These are phyloP conservation scores for Eospalax fontanierii DNA, from an alignment of 2,797 vertebrate species.

Conservation along the genomic window DNA sequence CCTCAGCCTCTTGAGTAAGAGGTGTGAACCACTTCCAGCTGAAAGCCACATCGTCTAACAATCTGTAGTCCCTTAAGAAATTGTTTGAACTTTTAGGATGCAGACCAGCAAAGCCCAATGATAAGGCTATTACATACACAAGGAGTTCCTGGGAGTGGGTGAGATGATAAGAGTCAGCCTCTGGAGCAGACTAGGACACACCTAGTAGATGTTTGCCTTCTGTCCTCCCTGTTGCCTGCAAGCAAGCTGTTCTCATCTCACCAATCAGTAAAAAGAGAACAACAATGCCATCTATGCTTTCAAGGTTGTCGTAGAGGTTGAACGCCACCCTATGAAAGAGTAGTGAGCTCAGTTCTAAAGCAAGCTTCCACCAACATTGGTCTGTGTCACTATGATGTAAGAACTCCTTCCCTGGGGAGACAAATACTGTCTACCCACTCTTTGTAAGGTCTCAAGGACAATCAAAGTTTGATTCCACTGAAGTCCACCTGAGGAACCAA, in stretches of 20 bases:
- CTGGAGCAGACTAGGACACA: not conserved
- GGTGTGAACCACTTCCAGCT: not conserved
- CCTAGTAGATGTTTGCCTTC: not conserved
- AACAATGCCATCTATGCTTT: not conserved
- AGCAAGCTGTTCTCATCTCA: not conserved
- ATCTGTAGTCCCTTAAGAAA: not conserved
- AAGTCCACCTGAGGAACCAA: not conserved
- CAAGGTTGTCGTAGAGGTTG: not conserved
- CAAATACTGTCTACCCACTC: not conserved
- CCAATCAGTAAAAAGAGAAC: not conserved
- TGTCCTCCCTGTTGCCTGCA: not conserved
- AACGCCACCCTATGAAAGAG: not conserved
- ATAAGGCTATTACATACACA: not conserved
- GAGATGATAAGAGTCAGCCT: too few relatives aligned
- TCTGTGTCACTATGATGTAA: not conserved
- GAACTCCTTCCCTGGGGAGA: not conserved
- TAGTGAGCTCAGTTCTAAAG: not conserved
- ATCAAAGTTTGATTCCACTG: too few relatives aligned
- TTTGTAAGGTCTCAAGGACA: not conserved
- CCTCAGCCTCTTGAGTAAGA: not conserved
- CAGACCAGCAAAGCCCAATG: not conserved
- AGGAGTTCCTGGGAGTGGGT: not conserved
- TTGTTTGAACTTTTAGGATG: conserved; percentile 11
- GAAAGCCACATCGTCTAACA: not conserved
- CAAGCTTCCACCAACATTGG: not conserved